Evolutionary conservation across 2,113 vertebrate species (phyloP), one percentile per base, ranked within the genome.

Genomic region (Serinus canaria): DNA sequence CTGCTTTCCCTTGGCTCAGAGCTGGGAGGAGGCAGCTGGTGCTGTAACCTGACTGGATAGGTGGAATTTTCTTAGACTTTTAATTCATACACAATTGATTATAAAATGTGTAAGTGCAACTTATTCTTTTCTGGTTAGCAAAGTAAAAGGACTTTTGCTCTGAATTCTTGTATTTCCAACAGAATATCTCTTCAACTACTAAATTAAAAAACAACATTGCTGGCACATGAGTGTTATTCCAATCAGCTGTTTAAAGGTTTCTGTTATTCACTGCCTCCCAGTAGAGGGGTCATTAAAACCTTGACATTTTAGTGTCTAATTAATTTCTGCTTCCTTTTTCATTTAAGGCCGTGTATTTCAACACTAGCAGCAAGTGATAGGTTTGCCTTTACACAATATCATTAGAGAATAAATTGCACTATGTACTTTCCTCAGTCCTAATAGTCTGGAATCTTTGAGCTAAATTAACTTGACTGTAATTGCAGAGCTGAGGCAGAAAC

Each of bases 331-430:
- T 90, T 90, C 27, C 52, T 86, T 86, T 63, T 68, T 92, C 28
- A 50, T 93, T 95, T 96, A 94, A 75, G 47, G 59, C 28, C 25
- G 2, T 22, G 8, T 66, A 83, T 93, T 94, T 85, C 70, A 79
- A 74, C 0, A 2, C 39, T 35, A 70, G 17, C 75, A 67, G 44
- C 35, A 95, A 90, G 85, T 81, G 82, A 67, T 75, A 81, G n/a
- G 60, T 79, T 92, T 90, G 72, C 44, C 69, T 86, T 95, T 86
- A 68, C 37, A 72, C 52, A 83, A 22, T 75, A 83, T 86, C 52
- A 68, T 86, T 87, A 92, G n/a, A 94, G 60, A 94, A 94, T 72
- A 94, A 94, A 90, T 96, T 93, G 60, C 25, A 33, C 39, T 56
- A 6, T 60, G 52, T 83, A 24, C 90, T 87, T 94, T 78, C 47